These are phyloP conservation scores for Xyrichtys novacula DNA, from an alignment of 2,797 vertebrate species.

Conservation along the genomic window DNA sequence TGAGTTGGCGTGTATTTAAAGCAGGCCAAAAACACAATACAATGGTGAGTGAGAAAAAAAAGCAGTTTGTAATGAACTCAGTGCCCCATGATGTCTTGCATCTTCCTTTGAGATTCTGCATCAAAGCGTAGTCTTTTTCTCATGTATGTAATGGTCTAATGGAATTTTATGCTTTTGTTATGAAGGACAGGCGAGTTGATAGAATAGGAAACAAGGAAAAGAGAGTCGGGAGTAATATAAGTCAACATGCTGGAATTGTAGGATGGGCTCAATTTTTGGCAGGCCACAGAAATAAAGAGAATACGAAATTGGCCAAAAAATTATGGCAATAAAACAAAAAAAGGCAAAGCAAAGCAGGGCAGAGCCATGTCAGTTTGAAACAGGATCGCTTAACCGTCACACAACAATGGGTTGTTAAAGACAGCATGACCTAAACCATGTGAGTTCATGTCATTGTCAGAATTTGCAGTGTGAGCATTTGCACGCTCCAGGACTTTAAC, in stretches of 20 bases:
- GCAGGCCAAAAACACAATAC: background rate
- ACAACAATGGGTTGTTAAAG: background rate
- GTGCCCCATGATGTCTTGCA: background rate
- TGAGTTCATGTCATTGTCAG: slow-evolving; percentile 21
- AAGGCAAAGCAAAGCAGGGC: background rate
- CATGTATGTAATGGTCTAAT: too few species aligned
- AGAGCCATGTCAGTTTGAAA: background rate
- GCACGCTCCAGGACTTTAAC: slow-evolving; percentile 38
- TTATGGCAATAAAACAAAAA: background rate
- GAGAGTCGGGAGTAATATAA: too few species aligned
- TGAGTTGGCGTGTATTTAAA: background rate
- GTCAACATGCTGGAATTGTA: too few species aligned
- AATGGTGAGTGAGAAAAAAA: background rate
- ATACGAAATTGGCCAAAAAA: background rate
- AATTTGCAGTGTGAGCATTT: slow-evolving; percentile 30
- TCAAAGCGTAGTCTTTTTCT: too few species aligned
- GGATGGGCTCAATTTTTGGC: background rate
- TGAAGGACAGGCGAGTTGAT: too few species aligned
- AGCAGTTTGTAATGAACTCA: background rate
- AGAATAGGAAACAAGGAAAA: too few species aligned
- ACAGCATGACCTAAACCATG: slow-evolving; percentile 11
- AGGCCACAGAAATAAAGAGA: background rate
- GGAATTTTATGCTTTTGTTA: too few species aligned
- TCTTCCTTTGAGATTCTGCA: background rate
- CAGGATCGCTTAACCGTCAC: slow-evolving; percentile 3